phyloP scores from a whole-genome alignment of 2,888 invertebrate genomes.

The Gastracanthus pulcherrimus region DNA sequence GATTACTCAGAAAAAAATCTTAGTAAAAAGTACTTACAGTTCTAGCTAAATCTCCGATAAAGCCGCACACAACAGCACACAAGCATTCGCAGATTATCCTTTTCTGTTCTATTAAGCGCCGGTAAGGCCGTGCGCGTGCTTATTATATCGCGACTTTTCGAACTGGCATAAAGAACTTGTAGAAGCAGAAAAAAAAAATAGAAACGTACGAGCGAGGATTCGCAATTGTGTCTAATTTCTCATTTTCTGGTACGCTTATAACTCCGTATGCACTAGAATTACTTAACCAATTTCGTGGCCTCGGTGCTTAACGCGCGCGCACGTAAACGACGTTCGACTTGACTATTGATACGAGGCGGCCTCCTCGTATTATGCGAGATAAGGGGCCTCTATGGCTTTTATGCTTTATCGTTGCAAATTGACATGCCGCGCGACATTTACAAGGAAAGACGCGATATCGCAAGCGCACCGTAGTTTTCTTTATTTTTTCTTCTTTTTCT shows the following conservation, averaged over 20 bases:
- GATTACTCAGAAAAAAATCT: too few species aligned
- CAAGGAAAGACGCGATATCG: constrained; percentile 56
- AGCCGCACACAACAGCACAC: too few species aligned
- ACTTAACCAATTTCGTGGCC: constrained; percentile 48
- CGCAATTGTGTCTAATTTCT: constrained; percentile 28
- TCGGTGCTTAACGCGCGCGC: constrained; percentile 15
- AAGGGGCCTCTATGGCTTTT: constrained; percentile 58
- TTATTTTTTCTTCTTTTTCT: neutral
- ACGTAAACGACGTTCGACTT: constrained; percentile 20
- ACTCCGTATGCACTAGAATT: constrained; percentile 15
- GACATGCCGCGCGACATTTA: constrained; percentile 58
- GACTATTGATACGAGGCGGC: constrained; percentile 16
- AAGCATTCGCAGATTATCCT: too few species aligned
- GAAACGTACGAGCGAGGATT: neutral
- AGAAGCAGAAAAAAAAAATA: neutral
- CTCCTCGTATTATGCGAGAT: constrained; percentile 51
- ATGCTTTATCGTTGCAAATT: constrained; percentile 54
- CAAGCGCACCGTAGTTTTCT: neutral
- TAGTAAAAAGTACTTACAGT: too few species aligned
- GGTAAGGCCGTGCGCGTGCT: neutral
- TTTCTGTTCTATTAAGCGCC: constrained; percentile 11
- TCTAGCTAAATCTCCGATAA: too few species aligned
- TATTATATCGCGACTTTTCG: neutral
- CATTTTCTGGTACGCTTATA: constrained; percentile 20
- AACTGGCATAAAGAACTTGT: too few species aligned